Evolutionary conservation across 2,797 vertebrate genomes (phyloP), one percentile per base, ranked within the genome.

Genomic region (Oryzias dopingdopingensis): DNA sequence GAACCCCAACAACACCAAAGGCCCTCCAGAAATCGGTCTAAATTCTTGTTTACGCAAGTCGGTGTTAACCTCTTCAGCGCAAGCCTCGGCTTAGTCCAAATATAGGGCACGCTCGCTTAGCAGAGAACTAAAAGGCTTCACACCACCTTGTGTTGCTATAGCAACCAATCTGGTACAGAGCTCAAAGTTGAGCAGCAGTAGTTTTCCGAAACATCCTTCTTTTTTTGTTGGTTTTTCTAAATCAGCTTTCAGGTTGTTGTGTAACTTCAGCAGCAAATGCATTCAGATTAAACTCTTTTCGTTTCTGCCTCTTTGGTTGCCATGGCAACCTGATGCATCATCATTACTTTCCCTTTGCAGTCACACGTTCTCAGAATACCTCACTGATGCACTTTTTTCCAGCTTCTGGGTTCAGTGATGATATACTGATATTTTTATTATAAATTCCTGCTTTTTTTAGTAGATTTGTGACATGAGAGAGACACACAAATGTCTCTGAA

Each of bases 51-150:
- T 82, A 72, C 65, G 54, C 80, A 49, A 75, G 86, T 86, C 70
- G 88, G 85, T 77, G 81, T 83, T 73, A 71, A 86, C 85, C 80
- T 77, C 57, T 58, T 52, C 55, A 80, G 82, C 88, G 81, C 73
- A 72, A 83, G 85, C 73, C 77, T 79, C 65, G 6, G 76, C 75
- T 75, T 73, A 59, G 72, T 84, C 86, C 88, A 90, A 85, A 89
- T 87, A 83, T 86, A 88, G 82, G 86, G 74, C 76, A 41, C 48
- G 49, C 59, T 80, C 59, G 42, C 56, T 37, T 49, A 59, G 59
- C 72, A 80, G 52, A 20, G 10, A 85, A 74, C 81, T 74, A 77
- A 70, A 83, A 75, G 75, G 80, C 81, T 86, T 75, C 76, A 81
- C 81, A 82, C 74, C 78, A 83, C 82, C 82, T 82, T 80, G 62